Percentiles rank a stretch among this genome's conserved stretches.
Evolutionary conservation across 2,113 vertebrate genomes (phyloP).

Genomic region (Tachuris rubrigastra): DNA sequence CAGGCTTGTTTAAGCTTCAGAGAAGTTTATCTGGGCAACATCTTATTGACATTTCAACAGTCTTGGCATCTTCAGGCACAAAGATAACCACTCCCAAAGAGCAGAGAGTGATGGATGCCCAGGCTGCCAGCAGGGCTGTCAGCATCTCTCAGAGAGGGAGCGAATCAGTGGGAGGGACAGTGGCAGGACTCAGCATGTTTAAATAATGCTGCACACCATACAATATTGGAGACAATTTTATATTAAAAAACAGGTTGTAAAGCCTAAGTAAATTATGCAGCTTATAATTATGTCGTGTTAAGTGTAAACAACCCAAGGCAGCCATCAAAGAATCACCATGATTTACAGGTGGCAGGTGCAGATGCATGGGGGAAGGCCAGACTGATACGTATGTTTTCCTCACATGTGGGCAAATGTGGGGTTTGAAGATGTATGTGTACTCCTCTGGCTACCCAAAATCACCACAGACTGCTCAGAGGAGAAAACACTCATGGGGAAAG

Average conservation of each 20-base stretch:
- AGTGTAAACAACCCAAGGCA: background rate
- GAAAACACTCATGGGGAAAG: background rate
- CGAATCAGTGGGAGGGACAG: rapidly evolving
- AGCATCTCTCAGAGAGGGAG: background rate
- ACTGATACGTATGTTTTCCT: background rate
- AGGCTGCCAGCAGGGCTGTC: background rate
- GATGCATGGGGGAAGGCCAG: background rate
- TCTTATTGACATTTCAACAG: background rate
- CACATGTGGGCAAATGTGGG: rapidly evolving
- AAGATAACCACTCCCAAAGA: background rate
- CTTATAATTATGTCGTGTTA: background rate
- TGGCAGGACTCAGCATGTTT: background rate
- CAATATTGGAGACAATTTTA: background rate
- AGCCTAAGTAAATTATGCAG: background rate
- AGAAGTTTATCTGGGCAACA: background rate
- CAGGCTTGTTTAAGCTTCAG: background rate
- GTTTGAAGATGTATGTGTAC: background rate
- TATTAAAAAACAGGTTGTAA: background rate
- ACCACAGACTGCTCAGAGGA: background rate
- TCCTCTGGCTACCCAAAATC: background rate
- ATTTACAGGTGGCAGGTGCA: background rate
- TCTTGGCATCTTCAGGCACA: background rate
- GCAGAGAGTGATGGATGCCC: background rate
- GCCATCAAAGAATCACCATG: background rate
- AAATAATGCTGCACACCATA: background rate